Evolutionary conservation across 2,888 invertebrate species (phyloP), one percentile per base, ranked within the genome.

Genomic region (Archaeoteleia sp.): DNA sequence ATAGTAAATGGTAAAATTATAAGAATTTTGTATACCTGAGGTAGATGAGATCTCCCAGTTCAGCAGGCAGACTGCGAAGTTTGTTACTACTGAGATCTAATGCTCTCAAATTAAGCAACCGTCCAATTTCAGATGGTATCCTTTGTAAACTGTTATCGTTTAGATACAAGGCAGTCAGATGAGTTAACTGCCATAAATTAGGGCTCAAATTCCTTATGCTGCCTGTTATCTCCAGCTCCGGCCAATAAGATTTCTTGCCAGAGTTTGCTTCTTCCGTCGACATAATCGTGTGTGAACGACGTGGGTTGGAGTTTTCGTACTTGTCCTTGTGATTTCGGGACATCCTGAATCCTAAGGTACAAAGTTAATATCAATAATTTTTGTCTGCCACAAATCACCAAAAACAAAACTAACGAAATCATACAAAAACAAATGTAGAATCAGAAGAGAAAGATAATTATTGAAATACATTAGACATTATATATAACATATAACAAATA

Each of bases 31-130:
- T 20, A 77, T 84, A 95, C 95, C 94, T 94, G 83, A 99, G 91
- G 85, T 95, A 92, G 86, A 96, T 94, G 83, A 99, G 92, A 86
- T 99, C 98, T 63, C 99, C 98, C 48, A 99, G 89, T 88, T 99
- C 98, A 51, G 95, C 92, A 71, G 99, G 98, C 86, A 99, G 88
- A 84, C 93, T 94, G 72, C 97, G 90, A 78, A 99, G 88, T 87
- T 97, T 97, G 88, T 99, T 98, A 86, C 92, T 93, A 74, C 97
- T 97, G 78, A 97, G 88, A 88, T 99, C 98, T 75, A 99, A 88
- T 71, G 93, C 91, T 78, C 93, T 92, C 72, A 99, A 89, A 87
- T 95, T 94, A 69, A 88, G 88, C 76, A 99, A 89, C 80, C 91
- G 91, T 77, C 91, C 92, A 80, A 99, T 96, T 86, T 98, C 97